Conservation (phyloP, 2,797 vertebrate species). For the Craterocephalus amniculus region DNA sequence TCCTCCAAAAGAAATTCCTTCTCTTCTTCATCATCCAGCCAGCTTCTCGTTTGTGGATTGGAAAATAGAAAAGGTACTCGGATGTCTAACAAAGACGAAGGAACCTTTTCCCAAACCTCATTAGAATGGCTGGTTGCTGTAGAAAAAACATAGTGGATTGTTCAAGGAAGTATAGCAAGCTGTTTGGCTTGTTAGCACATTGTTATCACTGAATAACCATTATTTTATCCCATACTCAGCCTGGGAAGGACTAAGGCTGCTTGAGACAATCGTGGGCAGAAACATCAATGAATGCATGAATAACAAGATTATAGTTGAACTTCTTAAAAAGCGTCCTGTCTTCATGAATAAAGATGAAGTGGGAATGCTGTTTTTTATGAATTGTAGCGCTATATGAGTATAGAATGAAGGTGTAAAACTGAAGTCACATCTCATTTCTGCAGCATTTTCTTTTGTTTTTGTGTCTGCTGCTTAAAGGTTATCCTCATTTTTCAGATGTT, state of each 20-base stretch:
- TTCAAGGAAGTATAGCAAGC: conserved; percentile 39
- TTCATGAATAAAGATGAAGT: conserved; percentile 30
- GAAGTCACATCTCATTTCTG: conserved; percentile 47
- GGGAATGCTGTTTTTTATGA: conserved; percentile 25
- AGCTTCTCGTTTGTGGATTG: conserved; percentile 47
- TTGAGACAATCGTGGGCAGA: neutral
- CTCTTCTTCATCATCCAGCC: conserved; percentile 43
- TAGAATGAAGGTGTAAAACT: conserved; percentile 1
- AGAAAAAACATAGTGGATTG: conserved; percentile 40
- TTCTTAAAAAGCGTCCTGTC: neutral
- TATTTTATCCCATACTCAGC: conserved; percentile 14
- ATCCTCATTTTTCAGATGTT: conserved; percentile 16
- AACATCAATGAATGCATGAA: neutral
- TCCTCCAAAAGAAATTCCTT: conserved; percentile 55
- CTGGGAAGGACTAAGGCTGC: conserved; percentile 10
- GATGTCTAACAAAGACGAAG: conserved; percentile 36
- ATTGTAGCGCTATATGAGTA: conserved; percentile 20
- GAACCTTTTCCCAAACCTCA: conserved; percentile 57
- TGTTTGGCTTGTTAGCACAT: conserved; percentile 40
- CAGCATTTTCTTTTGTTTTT: conserved; percentile 38
- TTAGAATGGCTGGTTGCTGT: conserved; percentile 56
- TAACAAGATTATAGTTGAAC: neutral
- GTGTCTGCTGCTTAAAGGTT: conserved; percentile 45
- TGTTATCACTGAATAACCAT: conserved; percentile 22
- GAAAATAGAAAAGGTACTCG: conserved; percentile 41